These are phyloP conservation scores for Cinara cedri DNA, from an alignment of 2,888 invertebrate genomes.

Conservation along the genomic window DNA sequence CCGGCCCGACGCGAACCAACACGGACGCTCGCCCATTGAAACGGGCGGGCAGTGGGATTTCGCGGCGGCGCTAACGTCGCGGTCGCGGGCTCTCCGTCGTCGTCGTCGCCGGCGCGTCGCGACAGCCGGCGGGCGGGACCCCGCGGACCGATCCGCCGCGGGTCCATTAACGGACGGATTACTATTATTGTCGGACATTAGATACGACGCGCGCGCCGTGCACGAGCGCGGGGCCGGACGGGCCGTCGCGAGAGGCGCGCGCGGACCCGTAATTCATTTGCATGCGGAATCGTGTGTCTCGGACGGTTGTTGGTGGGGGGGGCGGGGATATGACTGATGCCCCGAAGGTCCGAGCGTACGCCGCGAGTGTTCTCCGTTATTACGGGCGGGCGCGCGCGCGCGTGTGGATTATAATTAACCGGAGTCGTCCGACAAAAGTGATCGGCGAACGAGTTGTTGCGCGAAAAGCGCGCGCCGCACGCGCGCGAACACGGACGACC, in stretches of 20 bases:
- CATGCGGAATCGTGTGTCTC: conserved; percentile 54
- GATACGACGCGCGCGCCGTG: too few species aligned
- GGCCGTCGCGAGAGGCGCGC: background rate
- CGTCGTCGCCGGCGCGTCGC: too few species aligned
- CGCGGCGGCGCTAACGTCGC: too few species aligned
- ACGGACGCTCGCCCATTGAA: too few species aligned
- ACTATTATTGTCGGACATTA: too few species aligned
- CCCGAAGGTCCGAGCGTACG: conserved; percentile 40
- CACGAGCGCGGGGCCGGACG: too few species aligned
- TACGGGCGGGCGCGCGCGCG: background rate
- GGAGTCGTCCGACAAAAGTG: conserved; percentile 49
- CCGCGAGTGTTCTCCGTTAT: background rate
- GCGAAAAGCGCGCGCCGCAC: conserved; percentile 19
- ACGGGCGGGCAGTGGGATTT: too few species aligned
- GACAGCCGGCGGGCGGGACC: background rate
- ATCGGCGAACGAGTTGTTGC: conserved; percentile 44
- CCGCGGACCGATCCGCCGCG: background rate
- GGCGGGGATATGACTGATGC: conserved; percentile 45
- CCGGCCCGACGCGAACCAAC: too few species aligned
- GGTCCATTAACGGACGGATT: conserved; percentile 53
- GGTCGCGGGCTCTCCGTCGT: too few species aligned
- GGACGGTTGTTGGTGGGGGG: conserved; percentile 25
- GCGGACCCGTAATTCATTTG: conserved; percentile 37
- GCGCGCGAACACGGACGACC: conserved; percentile 18
- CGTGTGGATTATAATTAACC: conserved; percentile 49